Percentiles rank a stretch among this genome's conserved stretches.
phyloP scores from a whole-genome alignment of 1,140 invertebrate species.

The Ceratina australensis region DNA sequence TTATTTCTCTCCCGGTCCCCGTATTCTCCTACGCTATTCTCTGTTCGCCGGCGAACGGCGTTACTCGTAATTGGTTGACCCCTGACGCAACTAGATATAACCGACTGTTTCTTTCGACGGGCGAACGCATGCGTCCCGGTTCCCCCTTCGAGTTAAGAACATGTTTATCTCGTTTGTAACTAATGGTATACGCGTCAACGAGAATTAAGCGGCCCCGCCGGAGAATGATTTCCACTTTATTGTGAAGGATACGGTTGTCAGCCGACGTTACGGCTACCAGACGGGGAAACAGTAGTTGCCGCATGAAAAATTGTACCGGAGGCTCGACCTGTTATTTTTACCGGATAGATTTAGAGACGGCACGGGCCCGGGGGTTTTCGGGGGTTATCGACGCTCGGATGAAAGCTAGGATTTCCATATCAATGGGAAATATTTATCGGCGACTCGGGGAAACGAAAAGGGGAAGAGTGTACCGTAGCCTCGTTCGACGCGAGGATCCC shows the following conservation, averaged over 20 bases:
- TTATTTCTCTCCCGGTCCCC: too few relatives aligned
- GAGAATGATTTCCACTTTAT: not conserved
- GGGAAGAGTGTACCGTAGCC: not conserved
- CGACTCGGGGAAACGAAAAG: constrained; percentile 28
- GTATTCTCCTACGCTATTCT: too few relatives aligned
- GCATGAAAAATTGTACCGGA: too few relatives aligned
- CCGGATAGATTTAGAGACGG: not conserved
- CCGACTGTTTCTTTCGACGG: constrained; percentile 11
- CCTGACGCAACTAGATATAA: not conserved
- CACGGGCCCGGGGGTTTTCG: constrained; percentile 40
- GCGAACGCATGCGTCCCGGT: not conserved
- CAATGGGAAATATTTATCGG: constrained; percentile 65
- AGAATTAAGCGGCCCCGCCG: not conserved
- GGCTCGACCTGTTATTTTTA: too few relatives aligned
- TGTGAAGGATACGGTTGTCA: too few relatives aligned
- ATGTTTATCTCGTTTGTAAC: constrained; percentile 56
- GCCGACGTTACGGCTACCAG: too few relatives aligned
- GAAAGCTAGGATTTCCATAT: constrained; percentile 59
- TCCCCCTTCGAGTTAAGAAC: constrained; percentile 24
- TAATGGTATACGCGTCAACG: constrained; percentile 63
- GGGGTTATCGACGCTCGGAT: constrained; percentile 47
- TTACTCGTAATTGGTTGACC: too few relatives aligned
- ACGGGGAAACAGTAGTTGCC: too few relatives aligned
- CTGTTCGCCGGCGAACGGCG: too few relatives aligned
- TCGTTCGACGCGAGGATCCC: not conserved